Evolutionary conservation across 2,113 vertebrate species (phyloP).

Genomic region (Platycercus adscitus): DNA sequence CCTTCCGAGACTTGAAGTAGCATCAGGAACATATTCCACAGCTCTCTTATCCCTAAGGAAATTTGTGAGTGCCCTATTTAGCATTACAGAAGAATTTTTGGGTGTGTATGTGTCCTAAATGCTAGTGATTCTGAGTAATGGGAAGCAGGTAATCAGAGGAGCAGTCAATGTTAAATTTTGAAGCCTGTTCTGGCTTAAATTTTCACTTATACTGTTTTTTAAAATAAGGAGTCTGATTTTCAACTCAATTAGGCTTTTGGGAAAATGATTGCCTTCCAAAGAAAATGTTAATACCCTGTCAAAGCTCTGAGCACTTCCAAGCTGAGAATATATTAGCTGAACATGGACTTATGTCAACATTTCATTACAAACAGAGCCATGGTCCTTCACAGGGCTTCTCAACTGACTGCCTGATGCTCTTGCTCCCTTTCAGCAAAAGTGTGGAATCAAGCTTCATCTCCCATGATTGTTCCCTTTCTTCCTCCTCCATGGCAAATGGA

Average conservation of each 20-base stretch:
- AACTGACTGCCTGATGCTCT: neutral
- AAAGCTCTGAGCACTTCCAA: slow-evolving; percentile 51
- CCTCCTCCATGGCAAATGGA: neutral
- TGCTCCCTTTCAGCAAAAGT: neutral
- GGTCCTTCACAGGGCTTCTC: slow-evolving; percentile 21
- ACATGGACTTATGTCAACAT: slow-evolving; percentile 55
- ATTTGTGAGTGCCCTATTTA: neutral
- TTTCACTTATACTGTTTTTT: slow-evolving; percentile 34
- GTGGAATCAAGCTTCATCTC: neutral
- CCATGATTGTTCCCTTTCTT: neutral
- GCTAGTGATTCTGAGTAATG: neutral
- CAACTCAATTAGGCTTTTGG: slow-evolving; percentile 51
- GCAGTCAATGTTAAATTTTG: slow-evolving; percentile 2
- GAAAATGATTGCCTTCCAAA: slow-evolving; percentile 61
- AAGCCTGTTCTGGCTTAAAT: slow-evolving; percentile 16
- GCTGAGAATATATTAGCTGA: slow-evolving; percentile 62
- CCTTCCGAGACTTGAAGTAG: neutral
- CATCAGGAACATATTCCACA: neutral
- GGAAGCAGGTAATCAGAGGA: neutral
- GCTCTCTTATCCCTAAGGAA: neutral
- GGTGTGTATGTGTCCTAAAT: neutral
- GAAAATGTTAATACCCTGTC: slow-evolving; percentile 62
- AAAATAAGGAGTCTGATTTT: slow-evolving; percentile 29
- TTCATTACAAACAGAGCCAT: neutral
- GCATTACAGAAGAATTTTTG: neutral